Evolutionary conservation across 2,113 vertebrate species (phyloP).

Genomic region (Corythoichthys intestinalis): DNA sequence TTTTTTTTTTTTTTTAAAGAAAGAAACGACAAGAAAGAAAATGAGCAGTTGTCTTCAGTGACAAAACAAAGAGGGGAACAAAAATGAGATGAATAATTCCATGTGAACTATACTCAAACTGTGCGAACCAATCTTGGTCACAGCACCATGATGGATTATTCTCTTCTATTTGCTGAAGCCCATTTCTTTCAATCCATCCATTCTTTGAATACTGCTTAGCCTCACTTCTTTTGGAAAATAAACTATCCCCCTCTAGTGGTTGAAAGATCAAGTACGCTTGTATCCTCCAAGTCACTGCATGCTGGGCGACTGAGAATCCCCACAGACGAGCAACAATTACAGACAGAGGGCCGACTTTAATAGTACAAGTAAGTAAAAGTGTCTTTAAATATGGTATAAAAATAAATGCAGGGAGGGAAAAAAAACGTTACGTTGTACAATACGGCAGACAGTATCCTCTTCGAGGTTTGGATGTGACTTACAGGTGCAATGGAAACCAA

Average conservation of each 20-base stretch:
- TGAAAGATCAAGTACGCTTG: slow-evolving; percentile 22
- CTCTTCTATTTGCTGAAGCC: neutral
- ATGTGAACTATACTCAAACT: neutral
- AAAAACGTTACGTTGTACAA: slow-evolving; percentile 84
- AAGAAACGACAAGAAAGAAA: neutral
- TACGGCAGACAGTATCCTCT: slow-evolving; percentile 63
- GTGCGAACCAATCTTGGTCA: neutral
- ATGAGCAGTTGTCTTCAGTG: neutral
- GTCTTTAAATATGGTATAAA: slow-evolving; percentile 99
- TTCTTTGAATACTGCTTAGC: neutral
- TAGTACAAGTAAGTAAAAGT: slow-evolving; percentile 95
- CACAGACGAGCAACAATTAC: slow-evolving; percentile 69
- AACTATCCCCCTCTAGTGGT: slow-evolving; percentile 58
- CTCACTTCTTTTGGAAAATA: slow-evolving; percentile 23
- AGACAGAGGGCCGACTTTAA: slow-evolving; percentile 83
- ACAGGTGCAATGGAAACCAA: slow-evolving; percentile 79
- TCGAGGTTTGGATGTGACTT: slow-evolving; percentile 75
- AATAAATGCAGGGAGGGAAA: slow-evolving; percentile 90
- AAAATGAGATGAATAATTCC: neutral
- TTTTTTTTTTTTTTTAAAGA: neutral
- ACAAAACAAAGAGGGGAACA: neutral
- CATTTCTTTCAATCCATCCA: neutral
- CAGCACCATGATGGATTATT: neutral
- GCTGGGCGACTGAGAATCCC: neutral
- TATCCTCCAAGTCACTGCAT: neutral